These are phyloP conservation scores for Gonioctena quinquepunctata DNA, from an alignment of 1,140 invertebrate species.

Conservation along the genomic window DNA sequence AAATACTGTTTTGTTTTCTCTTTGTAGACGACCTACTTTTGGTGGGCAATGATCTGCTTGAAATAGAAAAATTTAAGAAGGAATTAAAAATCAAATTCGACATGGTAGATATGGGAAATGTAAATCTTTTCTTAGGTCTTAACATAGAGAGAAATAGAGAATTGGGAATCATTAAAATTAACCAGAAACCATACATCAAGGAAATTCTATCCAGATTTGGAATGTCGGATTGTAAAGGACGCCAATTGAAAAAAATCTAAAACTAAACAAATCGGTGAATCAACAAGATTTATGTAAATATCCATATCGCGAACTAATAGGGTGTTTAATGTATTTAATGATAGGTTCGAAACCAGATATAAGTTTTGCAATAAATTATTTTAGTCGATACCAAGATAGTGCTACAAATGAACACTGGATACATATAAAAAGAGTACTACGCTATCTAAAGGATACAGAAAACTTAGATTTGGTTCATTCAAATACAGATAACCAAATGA, in stretches of 20 bases:
- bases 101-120: slow-evolving; percentile 14
- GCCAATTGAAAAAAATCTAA: slow-evolving; percentile 17
- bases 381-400: neutral
- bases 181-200: slow-evolving; percentile 18
- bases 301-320: neutral
- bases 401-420: neutral
- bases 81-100: neutral
- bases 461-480: neutral
- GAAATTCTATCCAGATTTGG: slow-evolving; percentile 6
- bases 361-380: neutral
- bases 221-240: slow-evolving; percentile 26
- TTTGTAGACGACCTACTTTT: neutral
- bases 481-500: neutral
- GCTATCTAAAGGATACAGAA: neutral
- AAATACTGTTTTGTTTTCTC: neutral
- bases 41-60: neutral
- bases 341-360: neutral
- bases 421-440: neutral
- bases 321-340: neutral
- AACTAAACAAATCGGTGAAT: slow-evolving; percentile 26
- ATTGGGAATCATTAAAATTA: slow-evolving; percentile 3
- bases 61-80: neutral
- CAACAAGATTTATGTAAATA: slow-evolving; percentile 40
- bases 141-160: slow-evolving; percentile 17
- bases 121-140: slow-evolving; percentile 15